Evolutionary conservation across 2,113 vertebrate species (phyloP).

Genomic region (Formicarius rufipectus): DNA sequence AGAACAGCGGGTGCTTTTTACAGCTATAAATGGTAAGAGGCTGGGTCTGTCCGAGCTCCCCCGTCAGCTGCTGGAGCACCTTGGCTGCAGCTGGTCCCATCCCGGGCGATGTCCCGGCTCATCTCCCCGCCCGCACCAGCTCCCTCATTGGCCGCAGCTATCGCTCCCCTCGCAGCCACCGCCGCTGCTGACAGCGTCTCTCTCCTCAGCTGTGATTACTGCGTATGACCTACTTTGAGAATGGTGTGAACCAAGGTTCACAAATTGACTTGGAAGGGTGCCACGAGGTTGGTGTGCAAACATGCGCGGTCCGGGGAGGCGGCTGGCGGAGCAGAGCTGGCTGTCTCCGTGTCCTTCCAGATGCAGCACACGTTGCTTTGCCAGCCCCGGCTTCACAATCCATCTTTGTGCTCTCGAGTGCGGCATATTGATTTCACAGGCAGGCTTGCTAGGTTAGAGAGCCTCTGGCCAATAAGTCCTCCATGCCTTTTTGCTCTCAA

Average conservation of each 20-base stretch:
- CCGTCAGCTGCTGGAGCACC: slow-evolving; percentile 44
- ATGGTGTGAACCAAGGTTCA: slow-evolving; percentile 74
- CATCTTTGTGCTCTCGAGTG: slow-evolving; percentile 68
- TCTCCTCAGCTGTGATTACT: slow-evolving; percentile 67
- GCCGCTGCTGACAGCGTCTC: slow-evolving; percentile 55
- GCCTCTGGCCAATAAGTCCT: slow-evolving; percentile 75
- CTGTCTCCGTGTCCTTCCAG: slow-evolving; percentile 25
- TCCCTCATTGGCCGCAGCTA: neutral
- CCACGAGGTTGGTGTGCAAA: slow-evolving; percentile 62
- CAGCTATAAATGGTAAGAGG: slow-evolving; percentile 20
- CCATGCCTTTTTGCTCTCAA: slow-evolving; percentile 62
- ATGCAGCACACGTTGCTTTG: slow-evolving; percentile 2
- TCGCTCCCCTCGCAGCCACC: slow-evolving; percentile 37
- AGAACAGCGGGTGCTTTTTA: slow-evolving; percentile 40
- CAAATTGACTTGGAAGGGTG: slow-evolving; percentile 69
- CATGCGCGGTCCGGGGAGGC: slow-evolving; percentile 43
- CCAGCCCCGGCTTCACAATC: slow-evolving; percentile 57
- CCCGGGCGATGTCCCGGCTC: neutral
- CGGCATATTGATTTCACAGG: slow-evolving; percentile 74
- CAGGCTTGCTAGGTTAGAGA: slow-evolving; percentile 56
- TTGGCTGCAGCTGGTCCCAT: neutral
- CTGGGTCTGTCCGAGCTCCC: slow-evolving; percentile 5
- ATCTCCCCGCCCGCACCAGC: neutral
- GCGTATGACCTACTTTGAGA: slow-evolving; percentile 80
- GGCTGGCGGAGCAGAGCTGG: slow-evolving; percentile 23